Base-by-base conservation (phyloP, 2,888 invertebrate species). In the Tetrapedia diversipes region DNA sequence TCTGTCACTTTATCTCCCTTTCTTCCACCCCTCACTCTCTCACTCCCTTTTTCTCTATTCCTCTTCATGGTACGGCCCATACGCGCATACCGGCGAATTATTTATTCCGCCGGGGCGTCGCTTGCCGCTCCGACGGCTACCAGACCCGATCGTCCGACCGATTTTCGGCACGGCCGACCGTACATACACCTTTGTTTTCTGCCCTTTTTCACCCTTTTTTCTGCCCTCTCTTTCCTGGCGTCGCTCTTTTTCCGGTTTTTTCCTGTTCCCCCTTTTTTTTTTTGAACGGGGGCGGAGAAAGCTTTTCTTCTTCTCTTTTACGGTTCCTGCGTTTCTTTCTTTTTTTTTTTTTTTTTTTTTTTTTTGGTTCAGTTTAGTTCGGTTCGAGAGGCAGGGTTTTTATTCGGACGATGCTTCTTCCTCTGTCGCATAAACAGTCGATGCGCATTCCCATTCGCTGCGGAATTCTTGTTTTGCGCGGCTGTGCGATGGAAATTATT, bases 61-160 rank as follows among this genome's bases (percentile, higher is more conserved):
- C 57, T 49, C 59, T 59, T 19, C 37, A 43, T 54, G 10, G 22
- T 37, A 22, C 54, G 27, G 77, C 34, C 65, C 65, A 51, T 63
- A 63, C 78, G 79, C 77, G 83, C 79, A 80, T 84, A 73, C 67
- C 72, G 43, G 71, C 88, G 86, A 91, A 90, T 91, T 90, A 90
- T 91, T 91, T 90, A 90, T 90, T 86, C 87, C 86, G 82, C 79
- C 82, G 77, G 85, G 82, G 79, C 78, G 78, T 83, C 80, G 83
- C 80, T 84, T 85, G 75, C 80, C 81, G 78, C 82, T 78, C 77
- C 71, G 79, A 75, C 81, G 80, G 71, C 79, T 71, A 78, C 80
- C 81, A 74, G 61, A 47, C 73, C 73, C 84, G 80, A 82, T 86
- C 86, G 77, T 79, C 77, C 83, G 76, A 70, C 80, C 85, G 85